Evolutionary conservation across 2,888 invertebrate species (phyloP).

Genomic region (Molorchus minor): DNA sequence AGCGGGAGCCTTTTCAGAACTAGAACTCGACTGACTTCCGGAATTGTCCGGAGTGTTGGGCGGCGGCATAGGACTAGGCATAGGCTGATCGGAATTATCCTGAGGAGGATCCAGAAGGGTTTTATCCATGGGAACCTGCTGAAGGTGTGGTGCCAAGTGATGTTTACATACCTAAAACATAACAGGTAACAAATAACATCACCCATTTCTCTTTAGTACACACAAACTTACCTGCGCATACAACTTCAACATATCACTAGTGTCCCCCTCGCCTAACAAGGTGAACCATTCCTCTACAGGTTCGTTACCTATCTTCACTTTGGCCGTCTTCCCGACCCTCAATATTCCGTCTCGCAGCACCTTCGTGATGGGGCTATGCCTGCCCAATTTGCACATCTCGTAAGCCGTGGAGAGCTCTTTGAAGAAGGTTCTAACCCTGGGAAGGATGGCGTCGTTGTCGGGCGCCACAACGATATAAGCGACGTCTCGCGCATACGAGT

Average conservation of each 20-base stretch:
- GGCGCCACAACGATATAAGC: slow-evolving; percentile 95
- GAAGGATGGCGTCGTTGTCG: slow-evolving; percentile 85
- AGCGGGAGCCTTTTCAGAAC: slow-evolving; percentile 64
- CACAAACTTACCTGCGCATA: slow-evolving; percentile 82
- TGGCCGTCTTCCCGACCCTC: slow-evolving; percentile 76
- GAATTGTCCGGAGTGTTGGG: slow-evolving; percentile 50
- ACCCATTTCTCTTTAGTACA: neutral
- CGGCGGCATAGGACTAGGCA: slow-evolving; percentile 61
- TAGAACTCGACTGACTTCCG: slow-evolving; percentile 42
- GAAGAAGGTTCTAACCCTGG: slow-evolving; percentile 86
- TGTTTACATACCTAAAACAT: slow-evolving; percentile 72
- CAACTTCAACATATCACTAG: slow-evolving; percentile 84
- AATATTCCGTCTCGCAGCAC: slow-evolving; percentile 87
- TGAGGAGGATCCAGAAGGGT: slow-evolving; percentile 75
- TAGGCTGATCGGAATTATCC: slow-evolving; percentile 66
- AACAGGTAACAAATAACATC: slow-evolving; percentile 1
- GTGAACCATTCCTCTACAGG: slow-evolving; percentile 91
- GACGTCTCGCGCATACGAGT: slow-evolving; percentile 92
- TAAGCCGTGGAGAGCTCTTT: slow-evolving; percentile 92
- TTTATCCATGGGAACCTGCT: slow-evolving; percentile 78
- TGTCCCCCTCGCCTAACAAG: slow-evolving; percentile 79
- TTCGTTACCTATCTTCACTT: slow-evolving; percentile 69
- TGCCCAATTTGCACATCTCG: slow-evolving; percentile 92
- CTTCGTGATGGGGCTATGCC: slow-evolving; percentile 90
- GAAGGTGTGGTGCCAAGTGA: slow-evolving; percentile 79